Evolutionary conservation across 2,797 vertebrate genomes (phyloP).

Genomic region (Glyptemys insculpta): DNA sequence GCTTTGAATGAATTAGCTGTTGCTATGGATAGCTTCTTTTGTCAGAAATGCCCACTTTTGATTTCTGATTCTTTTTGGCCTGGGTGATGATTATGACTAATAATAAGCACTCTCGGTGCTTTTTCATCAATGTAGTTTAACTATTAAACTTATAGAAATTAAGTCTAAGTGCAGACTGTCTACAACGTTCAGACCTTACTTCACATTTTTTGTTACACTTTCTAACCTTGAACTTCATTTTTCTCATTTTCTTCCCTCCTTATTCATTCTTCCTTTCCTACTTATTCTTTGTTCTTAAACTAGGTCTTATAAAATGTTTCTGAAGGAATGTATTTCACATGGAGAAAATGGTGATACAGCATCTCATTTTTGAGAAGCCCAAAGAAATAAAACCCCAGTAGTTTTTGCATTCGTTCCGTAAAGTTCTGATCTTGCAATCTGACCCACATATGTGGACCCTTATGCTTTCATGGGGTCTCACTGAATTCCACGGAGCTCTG

Average conservation of each 20-base stretch:
- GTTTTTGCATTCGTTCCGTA: not conserved
- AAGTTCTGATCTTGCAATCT: not conserved
- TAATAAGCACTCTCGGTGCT: not conserved
- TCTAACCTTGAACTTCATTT: not conserved
- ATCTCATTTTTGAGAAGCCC: not conserved
- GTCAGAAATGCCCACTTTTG: not conserved
- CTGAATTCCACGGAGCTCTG: not conserved
- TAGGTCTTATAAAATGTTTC: not conserved
- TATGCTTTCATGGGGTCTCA: not conserved
- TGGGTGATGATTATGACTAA: not conserved
- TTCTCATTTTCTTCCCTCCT: not conserved
- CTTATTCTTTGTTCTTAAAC: not conserved
- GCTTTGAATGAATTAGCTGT: not conserved
- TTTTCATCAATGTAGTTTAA: not conserved
- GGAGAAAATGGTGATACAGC: not conserved
- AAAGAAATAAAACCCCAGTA: fast-evolving
- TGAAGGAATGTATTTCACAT: not conserved
- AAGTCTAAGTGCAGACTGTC: not conserved
- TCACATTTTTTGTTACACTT: not conserved
- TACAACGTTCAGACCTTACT: not conserved
- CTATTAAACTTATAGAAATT: not conserved
- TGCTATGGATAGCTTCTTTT: not conserved
- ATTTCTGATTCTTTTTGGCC: not conserved
- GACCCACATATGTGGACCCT: not conserved
- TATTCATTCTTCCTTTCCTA: not conserved